Evolutionary conservation across 2,797 vertebrate genomes (phyloP).

Genomic region (Bovichtus variegatus): DNA sequence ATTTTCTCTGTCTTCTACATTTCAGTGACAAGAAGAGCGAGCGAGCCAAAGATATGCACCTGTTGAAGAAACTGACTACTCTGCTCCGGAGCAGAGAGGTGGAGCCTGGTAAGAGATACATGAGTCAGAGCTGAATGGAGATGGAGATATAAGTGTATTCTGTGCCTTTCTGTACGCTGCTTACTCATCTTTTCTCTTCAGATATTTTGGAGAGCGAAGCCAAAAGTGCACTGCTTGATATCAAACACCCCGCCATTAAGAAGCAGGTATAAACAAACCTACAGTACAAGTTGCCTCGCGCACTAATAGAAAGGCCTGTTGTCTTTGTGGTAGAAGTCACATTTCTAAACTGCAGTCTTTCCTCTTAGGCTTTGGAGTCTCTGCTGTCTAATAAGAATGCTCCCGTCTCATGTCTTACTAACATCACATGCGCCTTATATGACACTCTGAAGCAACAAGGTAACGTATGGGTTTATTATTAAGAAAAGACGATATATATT

Average conservation of each 20-base stretch:
- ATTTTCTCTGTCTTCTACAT: constrained; percentile 1
- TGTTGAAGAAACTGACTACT: constrained; percentile 91
- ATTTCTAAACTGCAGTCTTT: constrained; percentile 25
- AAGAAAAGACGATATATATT: background rate
- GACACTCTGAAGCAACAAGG: constrained; percentile 91
- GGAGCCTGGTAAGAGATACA: constrained; percentile 75
- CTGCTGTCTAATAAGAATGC: constrained; percentile 89
- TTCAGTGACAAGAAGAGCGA: constrained; percentile 98
- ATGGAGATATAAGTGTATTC: background rate
- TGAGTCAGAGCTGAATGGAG: background rate
- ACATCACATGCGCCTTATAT: constrained; percentile 87
- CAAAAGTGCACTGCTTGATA: constrained; percentile 91
- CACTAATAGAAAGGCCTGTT: background rate
- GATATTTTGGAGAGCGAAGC: constrained; percentile 91
- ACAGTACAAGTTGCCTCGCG: background rate
- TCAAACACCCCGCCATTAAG: constrained; percentile 96
- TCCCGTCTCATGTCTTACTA: constrained; percentile 90
- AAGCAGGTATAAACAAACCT: constrained; percentile 87
- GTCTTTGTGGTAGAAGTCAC: too few species aligned
- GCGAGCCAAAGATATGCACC: constrained; percentile 95
- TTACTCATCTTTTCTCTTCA: constrained; percentile 57
- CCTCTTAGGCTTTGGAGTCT: constrained; percentile 92
- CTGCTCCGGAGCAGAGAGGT: constrained; percentile 85
- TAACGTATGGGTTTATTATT: constrained; percentile 56
- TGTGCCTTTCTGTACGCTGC: background rate